Evolutionary conservation across 1,140 invertebrate genomes (phyloP).

Genomic region (Phortica variegata): DNA sequence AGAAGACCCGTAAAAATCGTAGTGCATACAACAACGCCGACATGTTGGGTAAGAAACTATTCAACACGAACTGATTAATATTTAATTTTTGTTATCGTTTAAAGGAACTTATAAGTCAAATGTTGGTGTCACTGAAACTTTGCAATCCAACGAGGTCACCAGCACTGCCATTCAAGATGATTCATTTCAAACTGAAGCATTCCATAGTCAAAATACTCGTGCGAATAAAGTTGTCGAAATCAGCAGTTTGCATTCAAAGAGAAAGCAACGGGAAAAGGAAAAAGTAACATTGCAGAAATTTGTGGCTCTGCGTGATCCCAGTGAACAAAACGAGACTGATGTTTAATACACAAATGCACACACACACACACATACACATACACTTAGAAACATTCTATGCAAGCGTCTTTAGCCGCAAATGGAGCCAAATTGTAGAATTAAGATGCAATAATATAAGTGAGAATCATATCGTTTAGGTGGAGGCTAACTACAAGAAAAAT

Average conservation of each 20-base stretch:
- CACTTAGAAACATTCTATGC: no score
- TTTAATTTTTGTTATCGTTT: constrained; percentile 12
- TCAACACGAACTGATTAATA: neutral
- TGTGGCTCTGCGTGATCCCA: constrained; percentile 37
- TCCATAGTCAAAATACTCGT: constrained; percentile 47
- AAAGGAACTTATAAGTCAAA: constrained; percentile 20
- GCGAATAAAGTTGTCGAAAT: no score
- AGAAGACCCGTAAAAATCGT: constrained; percentile 31
- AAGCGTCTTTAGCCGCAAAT: no score
- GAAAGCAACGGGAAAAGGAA: constrained; percentile 32
- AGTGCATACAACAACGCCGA: constrained; percentile 34
- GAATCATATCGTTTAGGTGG: no score
- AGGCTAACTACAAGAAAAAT: no score
- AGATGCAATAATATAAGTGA: no score
- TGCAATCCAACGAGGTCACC: no score
- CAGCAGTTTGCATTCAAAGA: constrained; percentile 24
- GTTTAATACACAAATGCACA: no score
- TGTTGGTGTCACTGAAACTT: no score
- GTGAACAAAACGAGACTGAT: constrained; percentile 47
- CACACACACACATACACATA: no score
- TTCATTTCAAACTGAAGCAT: constrained; percentile 39
- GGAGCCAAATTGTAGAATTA: no score
- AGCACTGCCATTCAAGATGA: no score
- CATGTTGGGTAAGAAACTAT: constrained; percentile 30
- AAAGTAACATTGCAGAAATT: constrained; percentile 47